These are phyloP conservation scores for Distichodus sexfasciatus DNA, from an alignment of 2,797 vertebrate genomes.

Conservation along the genomic window DNA sequence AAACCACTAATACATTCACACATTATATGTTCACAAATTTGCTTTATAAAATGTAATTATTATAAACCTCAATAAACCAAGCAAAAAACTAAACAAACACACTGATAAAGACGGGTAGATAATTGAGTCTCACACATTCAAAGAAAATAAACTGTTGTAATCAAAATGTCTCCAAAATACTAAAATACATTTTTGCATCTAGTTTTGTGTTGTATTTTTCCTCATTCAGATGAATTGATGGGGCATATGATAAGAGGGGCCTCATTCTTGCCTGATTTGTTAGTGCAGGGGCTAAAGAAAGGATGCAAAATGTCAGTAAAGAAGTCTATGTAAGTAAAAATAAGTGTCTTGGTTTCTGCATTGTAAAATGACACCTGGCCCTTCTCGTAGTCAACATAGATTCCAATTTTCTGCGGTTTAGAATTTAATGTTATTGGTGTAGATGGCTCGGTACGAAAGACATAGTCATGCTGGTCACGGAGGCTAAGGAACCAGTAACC, in stretches of 20 bases:
- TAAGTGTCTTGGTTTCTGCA: slow-evolving; percentile 64
- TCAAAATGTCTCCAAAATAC: too few relatives aligned
- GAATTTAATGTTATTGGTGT: slow-evolving; percentile 53
- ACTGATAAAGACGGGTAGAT: background rate
- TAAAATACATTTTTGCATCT: too few relatives aligned
- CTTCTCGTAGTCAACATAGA: slow-evolving; percentile 76
- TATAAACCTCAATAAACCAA: too few relatives aligned
- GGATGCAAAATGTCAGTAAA: slow-evolving; percentile 71
- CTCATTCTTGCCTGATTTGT: slow-evolving; percentile 74
- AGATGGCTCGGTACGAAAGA: slow-evolving; percentile 68
- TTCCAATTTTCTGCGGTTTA: slow-evolving; percentile 61
- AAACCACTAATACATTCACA: too few relatives aligned
- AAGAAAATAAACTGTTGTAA: too few relatives aligned
- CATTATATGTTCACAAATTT: too few relatives aligned
- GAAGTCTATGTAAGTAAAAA: slow-evolving; percentile 65
- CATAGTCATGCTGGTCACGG: slow-evolving; percentile 62
- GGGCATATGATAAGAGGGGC: slow-evolving; percentile 70
- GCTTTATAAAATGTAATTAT: too few relatives aligned
- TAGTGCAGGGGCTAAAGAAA: slow-evolving; percentile 78
- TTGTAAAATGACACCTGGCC: slow-evolving; percentile 77
- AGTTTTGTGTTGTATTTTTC: background rate
- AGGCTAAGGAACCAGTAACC: slow-evolving; percentile 78
- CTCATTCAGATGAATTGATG: slow-evolving; percentile 27
- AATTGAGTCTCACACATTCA: too few relatives aligned
- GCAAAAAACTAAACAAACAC: too few relatives aligned